Base-by-base conservation (phyloP, 37 sponge, comb jelly and placozoan species). In the Crambe crambe region DNA sequence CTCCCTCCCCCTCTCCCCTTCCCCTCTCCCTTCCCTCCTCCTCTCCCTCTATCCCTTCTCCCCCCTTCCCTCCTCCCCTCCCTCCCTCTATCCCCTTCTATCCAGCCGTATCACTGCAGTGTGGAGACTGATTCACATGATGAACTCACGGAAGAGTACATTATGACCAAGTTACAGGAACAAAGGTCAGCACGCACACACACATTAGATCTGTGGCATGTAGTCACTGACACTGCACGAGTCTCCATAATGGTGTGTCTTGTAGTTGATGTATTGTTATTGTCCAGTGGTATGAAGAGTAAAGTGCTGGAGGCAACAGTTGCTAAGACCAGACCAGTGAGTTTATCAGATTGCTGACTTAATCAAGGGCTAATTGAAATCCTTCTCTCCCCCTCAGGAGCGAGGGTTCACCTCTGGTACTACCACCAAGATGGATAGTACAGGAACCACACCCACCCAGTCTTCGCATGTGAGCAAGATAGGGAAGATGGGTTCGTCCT, bases 301-400 rank as follows among this genome's bases (percentile, higher is more conserved):
- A 95, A 92, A 38, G 93, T 95, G 35, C 36, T 95, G 56, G 90
- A 89, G 51, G 88, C 83, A 0, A 73, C 73, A 36, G 88, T 86
- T 27, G 84, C 74, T 31, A 80, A 80, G 72, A 35, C 56, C 20
- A 51, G 94, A 37, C 94, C 78, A 57, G 94, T 94, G 35, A 87
- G 88, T 77, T 36, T 3, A 21, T 12, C 37, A 10, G 18, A 22
- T 40, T 43, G 12, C 47, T 25, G 29, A 32, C 70, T 15, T 70
- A 6, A 3, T n/a, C n/a, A 60, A 26, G 61, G 23, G 6, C 17
- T 2, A 31, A 65, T 5, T 34, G 6, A 12, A 47, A 47, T 58
- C 27, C 1, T 25, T 44, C 56, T 56, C 31, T 77, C 40, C n/a
- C 2, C 38, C 20, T 27, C 81, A 86, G 91, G 91, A 91, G 76